phyloP scores from a whole-genome alignment of 2,888 invertebrate species.

The Zeuzera pyrina region DNA sequence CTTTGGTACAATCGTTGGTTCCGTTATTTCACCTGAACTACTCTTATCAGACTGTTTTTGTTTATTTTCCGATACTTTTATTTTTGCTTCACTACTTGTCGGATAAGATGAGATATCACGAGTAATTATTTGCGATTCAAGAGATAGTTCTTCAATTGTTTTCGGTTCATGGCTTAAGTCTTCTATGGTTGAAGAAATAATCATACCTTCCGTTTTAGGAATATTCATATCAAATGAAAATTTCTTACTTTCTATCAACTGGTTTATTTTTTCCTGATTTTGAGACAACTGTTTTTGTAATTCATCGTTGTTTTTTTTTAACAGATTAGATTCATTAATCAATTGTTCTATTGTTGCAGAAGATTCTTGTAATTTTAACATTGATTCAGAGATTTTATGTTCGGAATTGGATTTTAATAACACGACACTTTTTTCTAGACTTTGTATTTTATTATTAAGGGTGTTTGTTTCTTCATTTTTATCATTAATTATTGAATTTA shows the following conservation, averaged over 20 bases:
- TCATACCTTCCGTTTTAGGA: slow-evolving; percentile 65
- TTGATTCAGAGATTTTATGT: slow-evolving; percentile 42
- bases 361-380: slow-evolving; percentile 29
- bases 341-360: slow-evolving; percentile 26
- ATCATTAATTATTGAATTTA: slow-evolving; percentile 61
- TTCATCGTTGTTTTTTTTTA: slow-evolving; percentile 34
- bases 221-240: slow-evolving; percentile 63
- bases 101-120: slow-evolving; percentile 21
- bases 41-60: slow-evolving; percentile 21
- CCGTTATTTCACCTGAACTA: slow-evolving; percentile 23
- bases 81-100: slow-evolving; percentile 21
- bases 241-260: slow-evolving; percentile 46
- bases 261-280: slow-evolving; percentile 49
- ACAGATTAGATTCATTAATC: slow-evolving; percentile 22
- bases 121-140: slow-evolving; percentile 59
- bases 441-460: slow-evolving; percentile 34
- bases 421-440: slow-evolving; percentile 31
- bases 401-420: slow-evolving; percentile 32
- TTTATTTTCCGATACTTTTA: slow-evolving; percentile 29
- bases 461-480: slow-evolving; percentile 63
- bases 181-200: slow-evolving; percentile 63
- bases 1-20: slow-evolving; percentile 61
- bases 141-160: slow-evolving; percentile 31
- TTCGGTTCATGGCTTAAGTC: slow-evolving; percentile 35
- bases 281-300: slow-evolving; percentile 31